Evolutionary conservation across 2,888 invertebrate genomes (phyloP).

Genomic region (Asteroscopus sphinx): DNA sequence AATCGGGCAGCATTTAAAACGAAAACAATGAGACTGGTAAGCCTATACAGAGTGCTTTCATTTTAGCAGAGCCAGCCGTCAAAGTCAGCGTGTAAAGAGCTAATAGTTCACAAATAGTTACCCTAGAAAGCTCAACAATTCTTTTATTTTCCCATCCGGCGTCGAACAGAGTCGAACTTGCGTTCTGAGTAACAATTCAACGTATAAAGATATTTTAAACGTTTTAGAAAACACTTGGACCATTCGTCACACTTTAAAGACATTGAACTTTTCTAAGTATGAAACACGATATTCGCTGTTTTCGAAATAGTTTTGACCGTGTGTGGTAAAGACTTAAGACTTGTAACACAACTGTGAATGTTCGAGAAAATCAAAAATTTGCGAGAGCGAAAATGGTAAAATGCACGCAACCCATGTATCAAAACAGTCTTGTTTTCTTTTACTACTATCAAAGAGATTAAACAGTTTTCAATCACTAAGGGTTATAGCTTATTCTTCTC

Average conservation of each 20-base stretch:
- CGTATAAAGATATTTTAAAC: conserved; percentile 39
- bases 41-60: no score
- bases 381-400: background rate
- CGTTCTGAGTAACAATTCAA: conserved; percentile 37
- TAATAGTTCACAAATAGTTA: conserved; percentile 49
- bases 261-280: conserved; percentile 38
- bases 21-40: no score
- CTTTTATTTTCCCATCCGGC: conserved; percentile 35
- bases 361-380: conserved; percentile 6
- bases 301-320: conserved; percentile 23
- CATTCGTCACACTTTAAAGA: conserved; percentile 46
- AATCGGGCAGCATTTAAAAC: no score
- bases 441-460: no score
- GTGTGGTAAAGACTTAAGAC: background rate
- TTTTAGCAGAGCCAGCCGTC: conserved; percentile 4
- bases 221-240: conserved; percentile 47
- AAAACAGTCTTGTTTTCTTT: no score
- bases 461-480: no score
- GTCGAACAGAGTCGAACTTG: background rate
- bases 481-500: no score
- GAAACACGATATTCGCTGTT: conserved; percentile 28
- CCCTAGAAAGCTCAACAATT: conserved; percentile 25
- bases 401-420: conserved; percentile 1
- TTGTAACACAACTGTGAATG: conserved; percentile 7
- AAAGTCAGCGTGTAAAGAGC: conserved; percentile 13